Conservation (phyloP, 1,140 invertebrate species). For the Papilio polyxenes region DNA sequence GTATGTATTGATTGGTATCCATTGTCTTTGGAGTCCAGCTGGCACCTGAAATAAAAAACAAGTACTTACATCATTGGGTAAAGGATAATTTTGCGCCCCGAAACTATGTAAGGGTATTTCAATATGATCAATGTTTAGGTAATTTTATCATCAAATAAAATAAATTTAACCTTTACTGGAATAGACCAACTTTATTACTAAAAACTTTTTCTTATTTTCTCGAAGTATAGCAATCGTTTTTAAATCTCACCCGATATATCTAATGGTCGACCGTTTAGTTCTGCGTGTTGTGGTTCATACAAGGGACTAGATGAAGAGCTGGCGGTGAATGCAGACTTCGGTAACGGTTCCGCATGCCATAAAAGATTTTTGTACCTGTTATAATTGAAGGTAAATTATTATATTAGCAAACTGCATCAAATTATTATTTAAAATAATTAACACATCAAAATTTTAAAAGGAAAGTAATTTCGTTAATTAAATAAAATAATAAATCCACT, state of each 20-base stretch:
- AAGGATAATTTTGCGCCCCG: not conserved
- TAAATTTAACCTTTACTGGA: too few species aligned
- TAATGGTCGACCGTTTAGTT: conserved; percentile 70
- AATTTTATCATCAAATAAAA: too few species aligned
- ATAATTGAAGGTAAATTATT: conserved; percentile 31
- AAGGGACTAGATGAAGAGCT: conserved; percentile 78
- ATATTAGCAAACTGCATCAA: not conserved
- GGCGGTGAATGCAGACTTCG: conserved; percentile 82
- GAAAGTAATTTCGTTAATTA: too few species aligned
- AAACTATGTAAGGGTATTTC: too few species aligned
- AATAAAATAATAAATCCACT: too few species aligned
- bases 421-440: not conserved
- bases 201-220: not conserved
- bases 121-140: too few species aligned
- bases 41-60: conserved; percentile 64
- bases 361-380: conserved; percentile 81
- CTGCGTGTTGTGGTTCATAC: conserved; percentile 80
- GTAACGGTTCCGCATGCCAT: conserved; percentile 78
- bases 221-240: not conserved
- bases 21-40: conserved; percentile 84
- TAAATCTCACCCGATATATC: conserved; percentile 60
- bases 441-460: too few species aligned
- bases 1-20: conserved; percentile 85
- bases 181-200: too few species aligned
- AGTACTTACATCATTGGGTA: not conserved